Conservation (phyloP, 2,888 invertebrate genomes). For the Dryobotodes eremita region DNA sequence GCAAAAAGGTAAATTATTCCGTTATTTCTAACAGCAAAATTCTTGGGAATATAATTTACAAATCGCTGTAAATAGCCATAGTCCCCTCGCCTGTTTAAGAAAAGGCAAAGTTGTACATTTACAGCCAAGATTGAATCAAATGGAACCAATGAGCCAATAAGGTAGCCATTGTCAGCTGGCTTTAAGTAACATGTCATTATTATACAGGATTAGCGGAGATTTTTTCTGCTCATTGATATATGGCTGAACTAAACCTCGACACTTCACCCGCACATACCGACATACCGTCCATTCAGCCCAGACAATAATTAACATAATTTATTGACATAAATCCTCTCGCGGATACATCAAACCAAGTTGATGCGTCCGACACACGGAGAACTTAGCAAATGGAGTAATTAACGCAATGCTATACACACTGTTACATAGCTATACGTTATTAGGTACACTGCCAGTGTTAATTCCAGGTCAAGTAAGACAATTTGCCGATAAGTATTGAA, state of each 20-base stretch:
- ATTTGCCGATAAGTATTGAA: not conserved
- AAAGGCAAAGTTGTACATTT: not conserved
- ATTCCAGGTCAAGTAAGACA: not conserved
- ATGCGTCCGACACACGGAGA: constrained; percentile 28
- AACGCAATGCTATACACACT: too few relatives aligned
- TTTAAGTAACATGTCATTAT: constrained; percentile 3
- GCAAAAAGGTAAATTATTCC: too few relatives aligned
- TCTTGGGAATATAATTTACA: not conserved
- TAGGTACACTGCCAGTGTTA: not conserved
- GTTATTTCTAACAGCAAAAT: not conserved
- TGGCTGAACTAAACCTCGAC: constrained; percentile 11
- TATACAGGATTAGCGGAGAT: not conserved
- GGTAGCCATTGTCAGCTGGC: not conserved
- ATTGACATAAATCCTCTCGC: constrained; percentile 40
- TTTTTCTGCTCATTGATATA: constrained; percentile 8
- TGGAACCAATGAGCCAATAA: not conserved
- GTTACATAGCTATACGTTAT: not conserved
- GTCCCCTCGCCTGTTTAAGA: too few relatives aligned
- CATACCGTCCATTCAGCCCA: constrained; percentile 29
- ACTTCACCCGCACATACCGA: constrained; percentile 28
- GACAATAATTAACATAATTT: constrained; percentile 47
- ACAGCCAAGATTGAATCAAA: not conserved
- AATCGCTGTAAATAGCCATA: too few relatives aligned
- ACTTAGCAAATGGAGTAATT: constrained; percentile 10
- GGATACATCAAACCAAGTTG: constrained; percentile 43